A percentile compares a stretch with the other conserved stretches of the same genome.
phyloP scores from a whole-genome alignment of 2,113 vertebrate species.

The Notarius lentiginosus region DNA sequence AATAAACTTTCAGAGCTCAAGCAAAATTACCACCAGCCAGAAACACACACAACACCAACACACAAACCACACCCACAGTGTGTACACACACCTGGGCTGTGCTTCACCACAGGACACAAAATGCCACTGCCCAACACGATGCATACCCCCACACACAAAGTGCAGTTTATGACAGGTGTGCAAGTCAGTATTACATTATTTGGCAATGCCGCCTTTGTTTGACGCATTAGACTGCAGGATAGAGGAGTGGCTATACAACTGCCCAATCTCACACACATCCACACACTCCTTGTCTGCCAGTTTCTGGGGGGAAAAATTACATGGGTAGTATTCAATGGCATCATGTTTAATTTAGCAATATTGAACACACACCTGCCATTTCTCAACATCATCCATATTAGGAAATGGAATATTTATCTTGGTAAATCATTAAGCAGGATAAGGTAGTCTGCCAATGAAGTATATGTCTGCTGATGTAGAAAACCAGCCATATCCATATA shows the following conservation, averaged over 20 bases:
- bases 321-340: too few species aligned
- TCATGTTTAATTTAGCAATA: not conserved
- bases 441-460: not conserved
- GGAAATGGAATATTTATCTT: not conserved
- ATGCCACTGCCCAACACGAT: not conserved
- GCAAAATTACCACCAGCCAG: constrained; percentile 5
- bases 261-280: constrained; percentile 12
- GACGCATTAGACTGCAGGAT: constrained; percentile 48
- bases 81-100: constrained; percentile 33
- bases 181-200: constrained; percentile 33
- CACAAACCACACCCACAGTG: constrained; percentile 28
- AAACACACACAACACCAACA: constrained; percentile 35
- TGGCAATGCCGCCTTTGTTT: constrained; percentile 24
- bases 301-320: not conserved
- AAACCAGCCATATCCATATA: not conserved
- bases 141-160: constrained; percentile 13
- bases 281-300: not conserved
- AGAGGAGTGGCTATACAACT: constrained; percentile 37
- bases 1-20: constrained; percentile 9
- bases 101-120: constrained; percentile 21
- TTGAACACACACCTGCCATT: not conserved
- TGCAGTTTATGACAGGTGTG: constrained; percentile 26
- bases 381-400: not conserved
- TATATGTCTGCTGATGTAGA: not conserved
- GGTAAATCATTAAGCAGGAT: constrained; percentile 6